These are phyloP conservation scores for Protomyctophum bolini DNA, from an alignment of 2,113 vertebrate species.

Conservation along the genomic window DNA sequence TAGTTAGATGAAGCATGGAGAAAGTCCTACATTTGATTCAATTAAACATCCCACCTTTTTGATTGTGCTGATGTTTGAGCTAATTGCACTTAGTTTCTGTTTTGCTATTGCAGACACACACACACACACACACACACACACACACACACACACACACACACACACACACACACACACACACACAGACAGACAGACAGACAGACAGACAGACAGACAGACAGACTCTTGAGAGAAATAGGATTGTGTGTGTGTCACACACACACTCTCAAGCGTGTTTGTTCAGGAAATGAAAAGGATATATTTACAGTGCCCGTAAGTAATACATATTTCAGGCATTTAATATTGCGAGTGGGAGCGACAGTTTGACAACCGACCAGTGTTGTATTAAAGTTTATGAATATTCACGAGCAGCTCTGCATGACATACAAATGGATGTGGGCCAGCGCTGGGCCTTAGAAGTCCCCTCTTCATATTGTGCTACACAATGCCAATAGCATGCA, in stretches of 20 bases:
- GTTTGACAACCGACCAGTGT: slow-evolving; percentile 71
- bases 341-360: slow-evolving; percentile 73
- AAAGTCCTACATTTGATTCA: too few relatives aligned
- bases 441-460: slow-evolving; percentile 4
- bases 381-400: slow-evolving; percentile 74
- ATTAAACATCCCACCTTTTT: too few relatives aligned
- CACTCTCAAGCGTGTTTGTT: slow-evolving; percentile 61
- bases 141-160: background rate
- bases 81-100: too few relatives aligned
- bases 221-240: too few relatives aligned
- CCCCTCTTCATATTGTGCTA: background rate
- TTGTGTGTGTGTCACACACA: too few relatives aligned
- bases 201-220: too few relatives aligned
- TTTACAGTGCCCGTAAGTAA: slow-evolving; percentile 59
- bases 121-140: background rate
- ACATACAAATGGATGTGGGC: slow-evolving; percentile 56
- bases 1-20: background rate
- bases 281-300: slow-evolving; percentile 71
- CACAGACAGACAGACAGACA: too few relatives aligned
- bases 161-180: too few relatives aligned
- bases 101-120: too few relatives aligned
- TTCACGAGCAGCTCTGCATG: slow-evolving; percentile 59
- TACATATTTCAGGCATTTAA: slow-evolving; percentile 79
- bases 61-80: too few relatives aligned
- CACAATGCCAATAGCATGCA: slow-evolving; percentile 2